Evolutionary conservation across 2,888 invertebrate species (phyloP), one percentile per base, ranked within the genome.

Genomic region (Anarsia innoxiella): DNA sequence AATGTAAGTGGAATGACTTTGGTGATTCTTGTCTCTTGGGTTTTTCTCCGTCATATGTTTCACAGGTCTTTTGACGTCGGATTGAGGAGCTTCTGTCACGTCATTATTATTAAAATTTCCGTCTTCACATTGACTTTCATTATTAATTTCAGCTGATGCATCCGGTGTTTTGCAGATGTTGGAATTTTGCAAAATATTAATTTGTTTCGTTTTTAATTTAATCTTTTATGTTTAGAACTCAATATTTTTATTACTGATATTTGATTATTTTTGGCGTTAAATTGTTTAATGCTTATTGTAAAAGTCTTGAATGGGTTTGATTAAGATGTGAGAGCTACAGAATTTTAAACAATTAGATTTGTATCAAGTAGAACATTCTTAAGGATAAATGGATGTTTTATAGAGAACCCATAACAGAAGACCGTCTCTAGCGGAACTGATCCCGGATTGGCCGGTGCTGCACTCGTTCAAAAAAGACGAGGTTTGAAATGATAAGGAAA

Each of bases 401-500:
- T 84, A 84, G 84, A 82, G 73, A 82, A 66, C 71, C 64, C 75
- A 80, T 66, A 82, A 70, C 73, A 91, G 95, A 89, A 90, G 94
- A 88, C 92, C 90, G 74, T 95, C 95, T 70, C 89, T 96, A 86
- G 95, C 95, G 68, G 96, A 97, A 88, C 89, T 96, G 88, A 96
- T 97, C 83, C 96, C 96, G 72, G 96, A 96, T 88, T 97, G 96
- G 96, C 96, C 96, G 71, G 91, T 90, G 76, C 91, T 94, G 75
- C 92, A 93, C 84, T 91, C 90, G 87, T 90, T 90, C 88, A 88
- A 88, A 87, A 90, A 87, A 88, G 89, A 91, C 89, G 93, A 94
- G 94, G 94, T 94, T 92, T 90, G 92, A 88, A 67, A 70, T 63
- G 65, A 67, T 67, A 42, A 57, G 59, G 38, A 44, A 59, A 57